A percentile compares a stretch with the other conserved stretches of the same genome.
Conservation (phyloP, 1,140 invertebrate species). For the Phenacoccus solenopsis region DNA sequence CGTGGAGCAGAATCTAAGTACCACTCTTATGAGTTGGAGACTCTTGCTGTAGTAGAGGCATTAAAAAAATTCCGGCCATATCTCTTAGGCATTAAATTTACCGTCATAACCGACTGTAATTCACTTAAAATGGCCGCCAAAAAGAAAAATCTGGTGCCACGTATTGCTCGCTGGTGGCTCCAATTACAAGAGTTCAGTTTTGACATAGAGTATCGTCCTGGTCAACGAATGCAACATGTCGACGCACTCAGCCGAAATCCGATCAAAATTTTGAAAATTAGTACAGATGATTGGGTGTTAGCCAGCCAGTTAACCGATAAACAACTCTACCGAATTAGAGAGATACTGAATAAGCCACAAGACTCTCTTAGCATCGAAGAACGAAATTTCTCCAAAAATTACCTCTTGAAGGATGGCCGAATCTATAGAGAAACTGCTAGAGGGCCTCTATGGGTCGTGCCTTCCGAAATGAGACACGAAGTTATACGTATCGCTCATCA, state of each 20-base stretch:
- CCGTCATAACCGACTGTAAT: conserved; percentile 7
- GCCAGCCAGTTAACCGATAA: not conserved
- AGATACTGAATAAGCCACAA: not conserved
- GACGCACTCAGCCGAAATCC: not conserved
- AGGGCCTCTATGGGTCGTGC: not conserved
- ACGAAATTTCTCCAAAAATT: not conserved
- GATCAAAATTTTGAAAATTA: not conserved
- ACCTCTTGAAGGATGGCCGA: not conserved
- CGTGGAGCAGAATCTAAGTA: not conserved
- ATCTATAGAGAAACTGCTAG: not conserved
- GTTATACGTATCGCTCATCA: not conserved
- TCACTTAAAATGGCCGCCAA: not conserved
- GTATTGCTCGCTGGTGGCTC: not conserved
- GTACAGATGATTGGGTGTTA: not conserved
- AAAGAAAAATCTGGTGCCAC: not conserved
- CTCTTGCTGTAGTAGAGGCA: not conserved
- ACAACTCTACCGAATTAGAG: not conserved
- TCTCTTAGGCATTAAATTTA: conserved; percentile 7
- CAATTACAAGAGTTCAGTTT: conserved; percentile 14
- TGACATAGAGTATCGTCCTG: conserved; percentile 5
- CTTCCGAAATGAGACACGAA: not conserved
- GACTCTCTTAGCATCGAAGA: not conserved
- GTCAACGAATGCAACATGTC: conserved; percentile 6
- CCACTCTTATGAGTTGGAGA: conserved; percentile 13
- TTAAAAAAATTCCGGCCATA: conserved; percentile 4